Conservation (phyloP, 2,113 vertebrate genomes). For the Clupea harengus region DNA sequence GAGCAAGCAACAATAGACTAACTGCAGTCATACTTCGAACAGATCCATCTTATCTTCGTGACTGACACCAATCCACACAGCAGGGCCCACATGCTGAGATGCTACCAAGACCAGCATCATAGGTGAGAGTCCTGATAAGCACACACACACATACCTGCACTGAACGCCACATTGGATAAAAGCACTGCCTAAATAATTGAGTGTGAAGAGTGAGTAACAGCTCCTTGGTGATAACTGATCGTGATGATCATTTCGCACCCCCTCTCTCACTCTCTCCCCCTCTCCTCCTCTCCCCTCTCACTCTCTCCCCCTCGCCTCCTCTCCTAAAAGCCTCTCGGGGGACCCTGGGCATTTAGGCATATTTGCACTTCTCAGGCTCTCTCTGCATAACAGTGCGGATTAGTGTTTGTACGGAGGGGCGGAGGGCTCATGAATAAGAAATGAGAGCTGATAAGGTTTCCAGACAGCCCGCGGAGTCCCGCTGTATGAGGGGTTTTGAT, state of each 20-base stretch:
- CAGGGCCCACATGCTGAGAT: neutral
- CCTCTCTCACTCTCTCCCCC: neutral
- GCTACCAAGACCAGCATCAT: neutral
- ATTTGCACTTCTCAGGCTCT: neutral
- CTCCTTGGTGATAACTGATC: neutral
- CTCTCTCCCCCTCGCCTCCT: conserved; percentile 26
- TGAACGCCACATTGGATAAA: neutral
- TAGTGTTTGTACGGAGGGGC: conserved; percentile 8
- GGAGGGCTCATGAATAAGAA: conserved; percentile 46
- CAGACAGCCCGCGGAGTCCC: conserved; percentile 16
- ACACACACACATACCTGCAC: neutral
- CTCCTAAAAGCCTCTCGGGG: conserved; percentile 22
- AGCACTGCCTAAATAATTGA: neutral
- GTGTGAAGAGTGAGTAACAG: neutral
- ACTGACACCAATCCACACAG: neutral
- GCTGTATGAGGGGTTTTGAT: conserved; percentile 31
- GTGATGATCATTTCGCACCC: neutral
- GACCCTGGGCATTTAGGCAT: conserved; percentile 27
- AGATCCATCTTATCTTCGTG: neutral
- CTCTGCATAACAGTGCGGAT: conserved; percentile 37
- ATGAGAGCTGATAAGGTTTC: conserved; percentile 38
- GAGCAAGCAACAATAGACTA: neutral
- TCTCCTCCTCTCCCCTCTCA: neutral
- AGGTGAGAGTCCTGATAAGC: neutral
- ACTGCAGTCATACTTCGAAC: too few relatives aligned